Conservation (phyloP, 2,888 invertebrate genomes). For the Euzophera pinguis region DNA sequence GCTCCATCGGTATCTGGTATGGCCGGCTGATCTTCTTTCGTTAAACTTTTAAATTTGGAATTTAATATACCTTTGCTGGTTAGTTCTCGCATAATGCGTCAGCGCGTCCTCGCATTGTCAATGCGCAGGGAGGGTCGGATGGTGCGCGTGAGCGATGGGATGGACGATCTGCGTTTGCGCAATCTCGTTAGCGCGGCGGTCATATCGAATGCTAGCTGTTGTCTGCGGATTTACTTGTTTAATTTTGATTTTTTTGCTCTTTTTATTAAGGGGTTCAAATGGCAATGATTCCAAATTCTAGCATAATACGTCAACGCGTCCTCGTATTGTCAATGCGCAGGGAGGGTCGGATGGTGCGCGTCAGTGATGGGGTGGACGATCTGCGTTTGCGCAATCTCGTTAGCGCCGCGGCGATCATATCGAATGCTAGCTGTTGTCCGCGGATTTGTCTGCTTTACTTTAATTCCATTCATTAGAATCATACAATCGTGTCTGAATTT, state of each 20-base stretch:
- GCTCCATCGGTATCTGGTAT: no score
- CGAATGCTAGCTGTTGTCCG: background rate
- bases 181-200: conserved; percentile 32
- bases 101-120: conserved; percentile 41
- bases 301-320: conserved; percentile 23
- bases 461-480: no score
- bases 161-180: conserved; percentile 48
- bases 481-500: no score
- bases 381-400: conserved; percentile 47
- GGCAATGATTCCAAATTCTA: no score
- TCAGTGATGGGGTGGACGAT: conserved; percentile 65
- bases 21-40: no score
- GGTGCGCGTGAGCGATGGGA: conserved; percentile 69
- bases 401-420: conserved; percentile 23
- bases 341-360: conserved; percentile 52
- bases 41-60: no score
- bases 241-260: no score
- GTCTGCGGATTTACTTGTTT: no score
- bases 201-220: conserved; percentile 3
- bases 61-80: background rate
- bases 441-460: no score
- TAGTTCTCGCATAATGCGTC: conserved; percentile 23
- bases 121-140: conserved; percentile 48
- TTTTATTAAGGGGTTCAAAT: no score
- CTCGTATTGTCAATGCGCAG: conserved; percentile 51